Evolutionary conservation across 1,140 invertebrate species (phyloP).

Genomic region (Nasonia longicornis): DNA sequence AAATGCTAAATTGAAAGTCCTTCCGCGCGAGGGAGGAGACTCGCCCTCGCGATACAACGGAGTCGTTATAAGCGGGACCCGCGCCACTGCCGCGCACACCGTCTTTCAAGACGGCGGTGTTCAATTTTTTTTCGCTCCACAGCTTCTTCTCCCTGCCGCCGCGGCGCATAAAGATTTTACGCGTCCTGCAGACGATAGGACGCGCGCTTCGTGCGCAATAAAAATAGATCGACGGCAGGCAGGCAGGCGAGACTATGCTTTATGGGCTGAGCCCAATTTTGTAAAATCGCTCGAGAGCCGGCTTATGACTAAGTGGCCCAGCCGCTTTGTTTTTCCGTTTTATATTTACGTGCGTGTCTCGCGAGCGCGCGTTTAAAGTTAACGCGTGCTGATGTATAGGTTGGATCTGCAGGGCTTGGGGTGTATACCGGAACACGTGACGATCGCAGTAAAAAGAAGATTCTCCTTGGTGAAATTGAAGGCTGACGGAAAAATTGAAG

Average conservation of each 20-base stretch:
- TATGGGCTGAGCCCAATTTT: slow-evolving; percentile 43
- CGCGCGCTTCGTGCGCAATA: slow-evolving; percentile 34
- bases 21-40: not conserved
- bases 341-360: slow-evolving; percentile 5
- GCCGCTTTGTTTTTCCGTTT: slow-evolving; percentile 30
- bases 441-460: not conserved
- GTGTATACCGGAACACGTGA: not conserved
- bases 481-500: too few relatives aligned
- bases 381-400: not conserved
- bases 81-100: not conserved
- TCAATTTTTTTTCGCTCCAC: slow-evolving; percentile 32
- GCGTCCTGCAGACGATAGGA: not conserved
- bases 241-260: slow-evolving; percentile 23
- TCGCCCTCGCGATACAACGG: slow-evolving; percentile 1
- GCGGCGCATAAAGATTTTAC: slow-evolving; percentile 42
- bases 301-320: slow-evolving; percentile 21
- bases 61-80: not conserved
- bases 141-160: slow-evolving; percentile 21
- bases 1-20: slow-evolving; percentile 69
- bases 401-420: not conserved
- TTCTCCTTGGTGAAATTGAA: not conserved
- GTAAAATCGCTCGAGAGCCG: slow-evolving; percentile 24
- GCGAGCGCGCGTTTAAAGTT: slow-evolving; percentile 27
- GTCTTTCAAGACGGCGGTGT: slow-evolving; percentile 10
- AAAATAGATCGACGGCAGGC: slow-evolving; percentile 44